Evolutionary conservation across 2,888 invertebrate genomes (phyloP), one percentile per base, ranked within the genome.

Genomic region (Campopleginae sp.): DNA sequence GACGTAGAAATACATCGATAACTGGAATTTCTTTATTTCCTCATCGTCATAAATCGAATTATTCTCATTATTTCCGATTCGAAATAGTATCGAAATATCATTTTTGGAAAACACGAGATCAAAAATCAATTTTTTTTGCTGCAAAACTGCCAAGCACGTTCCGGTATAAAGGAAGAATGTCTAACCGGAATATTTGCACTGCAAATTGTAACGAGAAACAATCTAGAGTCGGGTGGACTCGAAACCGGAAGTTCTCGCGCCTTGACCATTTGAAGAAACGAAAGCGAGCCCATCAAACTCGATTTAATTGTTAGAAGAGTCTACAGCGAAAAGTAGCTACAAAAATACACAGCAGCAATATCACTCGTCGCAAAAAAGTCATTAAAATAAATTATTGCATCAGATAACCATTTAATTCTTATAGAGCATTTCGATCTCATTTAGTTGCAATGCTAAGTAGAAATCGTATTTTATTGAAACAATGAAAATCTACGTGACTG

Each of bases 211-310:
- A 63, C 51, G 74, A 71, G 70, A 75, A 83, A 63, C 61, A 27
- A 33, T 33, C 70, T 27, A 38, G 74, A 54, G 46, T 33, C 46
- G 70, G 46, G 44, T n/a, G 6, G 7, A 10, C 33, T 23, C n/a
- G 71, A 80, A 80, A 80, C 84, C 71, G 80, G 84, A 84, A 80
- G 54, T 74, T 68, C 68, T 54, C 46, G 33, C 63, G 51, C 8
- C n/a, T 72, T 84, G 75, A 46, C 84, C 84, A 80, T 84, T 80
- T 72, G 38, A 33, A 76, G 84, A 80, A 84, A 38, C 76, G 84
- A 84, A 84, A 84, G 84, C 54, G 46, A 61, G 38, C 44, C 44
- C 31, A 70, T 63, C 58, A 31, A 66, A 46, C 42, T 23, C 12
- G 38, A 48, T 44, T 83, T 48, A 72, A 68, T 78, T 83, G 46